phyloP scores from a whole-genome alignment of 2,113 vertebrate species.

The Tringa solitaria region DNA sequence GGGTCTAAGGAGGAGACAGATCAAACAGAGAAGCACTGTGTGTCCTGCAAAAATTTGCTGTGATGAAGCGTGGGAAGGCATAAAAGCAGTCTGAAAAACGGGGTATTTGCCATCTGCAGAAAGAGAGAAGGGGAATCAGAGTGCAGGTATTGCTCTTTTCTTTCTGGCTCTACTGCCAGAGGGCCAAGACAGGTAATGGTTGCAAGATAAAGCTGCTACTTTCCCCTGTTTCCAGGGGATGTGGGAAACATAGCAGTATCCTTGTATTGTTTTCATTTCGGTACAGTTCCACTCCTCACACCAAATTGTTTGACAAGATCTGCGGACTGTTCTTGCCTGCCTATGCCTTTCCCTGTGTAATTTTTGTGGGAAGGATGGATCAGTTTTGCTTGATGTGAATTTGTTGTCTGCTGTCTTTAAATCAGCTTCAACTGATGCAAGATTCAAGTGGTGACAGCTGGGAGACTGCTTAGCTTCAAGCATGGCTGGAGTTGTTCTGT shows the following conservation, averaged over 20 bases:
- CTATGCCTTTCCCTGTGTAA: background rate
- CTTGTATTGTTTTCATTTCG: background rate
- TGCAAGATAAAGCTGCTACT: background rate
- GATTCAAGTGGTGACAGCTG: background rate
- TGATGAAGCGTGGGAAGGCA: background rate
- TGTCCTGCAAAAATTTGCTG: background rate
- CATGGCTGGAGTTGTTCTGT: background rate
- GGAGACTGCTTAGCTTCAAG: background rate
- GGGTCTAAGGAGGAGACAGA: background rate
- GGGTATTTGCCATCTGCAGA: background rate
- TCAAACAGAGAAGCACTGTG: background rate
- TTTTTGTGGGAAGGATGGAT: background rate
- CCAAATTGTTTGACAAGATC: background rate
- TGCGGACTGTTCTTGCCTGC: background rate
- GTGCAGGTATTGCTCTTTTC: background rate
- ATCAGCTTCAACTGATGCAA: background rate
- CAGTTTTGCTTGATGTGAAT: background rate
- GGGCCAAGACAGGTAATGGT: background rate
- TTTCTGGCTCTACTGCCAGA: background rate
- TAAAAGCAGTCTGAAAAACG: background rate
- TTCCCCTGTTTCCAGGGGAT: background rate
- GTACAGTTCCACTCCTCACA: background rate
- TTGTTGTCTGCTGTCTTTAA: background rate
- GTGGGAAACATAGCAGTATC: background rate
- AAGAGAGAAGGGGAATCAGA: background rate